These are phyloP conservation scores for Peromyscus leucopus DNA, from an alignment of 2,113 vertebrate species.

Conservation along the genomic window DNA sequence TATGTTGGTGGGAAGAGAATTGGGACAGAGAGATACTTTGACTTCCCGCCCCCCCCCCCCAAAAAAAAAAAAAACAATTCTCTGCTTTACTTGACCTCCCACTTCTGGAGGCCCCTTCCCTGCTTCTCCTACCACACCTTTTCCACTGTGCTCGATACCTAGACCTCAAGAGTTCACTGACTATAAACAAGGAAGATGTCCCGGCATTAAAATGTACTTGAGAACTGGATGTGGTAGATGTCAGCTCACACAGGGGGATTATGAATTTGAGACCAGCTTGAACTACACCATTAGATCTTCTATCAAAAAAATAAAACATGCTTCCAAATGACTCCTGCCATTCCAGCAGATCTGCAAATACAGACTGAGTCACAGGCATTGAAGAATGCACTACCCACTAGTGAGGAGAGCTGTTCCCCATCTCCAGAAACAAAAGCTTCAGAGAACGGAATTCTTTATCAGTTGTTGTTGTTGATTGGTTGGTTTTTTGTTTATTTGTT, in stretches of 20 bases:
- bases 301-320: neutral
- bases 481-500: neutral
- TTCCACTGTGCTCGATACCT: neutral
- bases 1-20: neutral
- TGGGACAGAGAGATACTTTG: neutral
- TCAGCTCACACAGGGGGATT: neutral
- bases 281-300: neutral
- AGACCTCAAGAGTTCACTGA: neutral
- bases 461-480: neutral
- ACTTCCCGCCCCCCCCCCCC: neutral
- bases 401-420: neutral
- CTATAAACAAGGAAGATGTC: neutral
- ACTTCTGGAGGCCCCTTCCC: neutral
- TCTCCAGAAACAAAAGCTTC: constrained; percentile 31
- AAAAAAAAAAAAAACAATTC: neutral
- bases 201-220: neutral
- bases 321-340: neutral
- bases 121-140: neutral
- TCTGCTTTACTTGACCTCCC: neutral
- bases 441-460: neutral
- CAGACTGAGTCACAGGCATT: neutral
- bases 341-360: neutral
- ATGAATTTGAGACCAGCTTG: neutral
- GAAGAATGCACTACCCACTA: neutral
- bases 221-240: neutral